Evolutionary conservation across 2,888 invertebrate species (phyloP).

Genomic region (Drosophila borealis): DNA sequence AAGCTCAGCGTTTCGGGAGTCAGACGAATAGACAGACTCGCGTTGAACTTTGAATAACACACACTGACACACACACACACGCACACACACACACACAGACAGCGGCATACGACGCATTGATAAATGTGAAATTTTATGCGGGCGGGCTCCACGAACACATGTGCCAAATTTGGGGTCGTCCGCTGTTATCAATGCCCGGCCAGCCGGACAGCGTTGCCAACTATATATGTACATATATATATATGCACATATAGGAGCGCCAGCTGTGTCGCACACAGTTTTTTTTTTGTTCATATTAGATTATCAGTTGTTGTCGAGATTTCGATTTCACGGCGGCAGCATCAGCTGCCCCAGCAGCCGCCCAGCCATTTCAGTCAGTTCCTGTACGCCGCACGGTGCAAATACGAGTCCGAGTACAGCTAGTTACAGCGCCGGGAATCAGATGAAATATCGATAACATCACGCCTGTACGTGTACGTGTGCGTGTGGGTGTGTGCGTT

Average conservation of each 20-base stretch:
- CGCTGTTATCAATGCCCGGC: constrained; percentile 53
- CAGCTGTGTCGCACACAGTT: constrained; percentile 52
- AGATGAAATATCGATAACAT: constrained; percentile 46
- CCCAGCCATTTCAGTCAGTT: constrained; percentile 67
- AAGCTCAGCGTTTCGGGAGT: constrained; percentile 53
- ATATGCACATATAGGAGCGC: constrained; percentile 7
- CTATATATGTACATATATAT: constrained; percentile 16
- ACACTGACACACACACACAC: constrained; percentile 27
- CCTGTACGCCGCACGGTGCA: constrained; percentile 75
- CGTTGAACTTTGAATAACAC: constrained; percentile 52
- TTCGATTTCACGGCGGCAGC: constrained; percentile 65
- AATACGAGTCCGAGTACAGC: constrained; percentile 43
- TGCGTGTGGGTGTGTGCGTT: constrained; percentile 1
- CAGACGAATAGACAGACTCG: constrained; percentile 35
- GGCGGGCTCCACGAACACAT: constrained; percentile 52
- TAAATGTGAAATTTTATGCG: constrained; percentile 63
- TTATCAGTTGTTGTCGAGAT: constrained; percentile 78
- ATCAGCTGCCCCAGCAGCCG: constrained; percentile 45
- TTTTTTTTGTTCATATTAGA: constrained; percentile 46
- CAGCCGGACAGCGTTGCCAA: constrained; percentile 35
- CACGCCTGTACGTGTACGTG: constrained; percentile 8
- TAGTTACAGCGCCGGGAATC: constrained; percentile 20
- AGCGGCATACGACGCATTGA: constrained; percentile 51
- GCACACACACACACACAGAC: constrained; percentile 22
- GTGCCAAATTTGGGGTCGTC: constrained; percentile 56